Base-by-base conservation (phyloP, 2,113 vertebrate species). In the Petaurus breviceps region DNA sequence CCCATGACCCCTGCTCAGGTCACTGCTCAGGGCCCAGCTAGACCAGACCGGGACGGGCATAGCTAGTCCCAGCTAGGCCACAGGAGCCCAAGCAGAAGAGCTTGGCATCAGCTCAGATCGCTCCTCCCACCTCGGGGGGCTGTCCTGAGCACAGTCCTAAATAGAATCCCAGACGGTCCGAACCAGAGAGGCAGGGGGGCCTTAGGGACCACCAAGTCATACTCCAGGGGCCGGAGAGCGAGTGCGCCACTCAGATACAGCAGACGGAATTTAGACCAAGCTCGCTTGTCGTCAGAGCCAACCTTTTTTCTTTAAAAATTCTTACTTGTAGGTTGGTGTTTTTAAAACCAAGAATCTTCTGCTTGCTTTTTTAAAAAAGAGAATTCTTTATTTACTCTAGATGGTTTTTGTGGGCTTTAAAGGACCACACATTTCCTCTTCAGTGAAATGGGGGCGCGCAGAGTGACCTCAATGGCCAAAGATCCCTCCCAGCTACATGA, bases 191-290 rank as follows among this genome's bases (percentile, higher is more conserved):
- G 37, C 57, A 61, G 3, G 10, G 10, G n/a, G n/a, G 68, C 6
- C n/a, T 84, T 22, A 84, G n/a, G 43, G 68, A 84, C 16, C 68
- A 84, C 7, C n/a, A 43, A 84, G 12, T 16, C 31, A 16, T 16
- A n/a, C 61, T 77, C 14, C 37, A 77, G 37, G 14, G 37, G 9
- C 6, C 68, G 22, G 37, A 84, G 37, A 43, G 37, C 16, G 1
- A 19, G 1, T 1, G 2, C 19, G 19, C 4, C 7, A 1, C 16
- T n/a, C 7, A 5, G 37, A 43, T 43, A 16, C 37, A 22, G 68
- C 68, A n/a, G 31, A n/a, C 4, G 43, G 37, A 84, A 77, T 19
- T n/a, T 77, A 16, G 31, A 77, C 28, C 3, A 11, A 3, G 11
- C 3, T n/a, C n/a, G 61, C 61, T 68, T 14, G 11, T 68, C 31